Conservation (phyloP, 2,797 vertebrate species). For the Ctenochaetus hawaiiensis region DNA sequence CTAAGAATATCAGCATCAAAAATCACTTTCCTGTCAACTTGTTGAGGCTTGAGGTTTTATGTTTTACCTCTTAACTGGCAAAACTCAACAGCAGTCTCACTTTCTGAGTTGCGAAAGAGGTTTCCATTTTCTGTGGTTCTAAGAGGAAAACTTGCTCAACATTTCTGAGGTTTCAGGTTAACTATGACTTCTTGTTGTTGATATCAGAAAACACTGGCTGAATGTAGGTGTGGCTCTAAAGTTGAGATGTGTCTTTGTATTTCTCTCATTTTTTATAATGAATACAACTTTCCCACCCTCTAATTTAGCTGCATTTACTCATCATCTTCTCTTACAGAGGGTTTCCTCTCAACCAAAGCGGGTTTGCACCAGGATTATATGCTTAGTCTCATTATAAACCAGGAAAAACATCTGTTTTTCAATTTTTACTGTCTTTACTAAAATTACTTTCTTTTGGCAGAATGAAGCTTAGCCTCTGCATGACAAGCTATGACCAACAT, state of each 20-base stretch:
- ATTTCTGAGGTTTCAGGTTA: slow-evolving; percentile 26
- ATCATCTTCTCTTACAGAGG: background rate
- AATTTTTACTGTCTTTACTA: background rate
- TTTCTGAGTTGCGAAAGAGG: background rate
- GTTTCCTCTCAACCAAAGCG: background rate
- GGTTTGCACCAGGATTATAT: background rate
- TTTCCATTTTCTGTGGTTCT: background rate
- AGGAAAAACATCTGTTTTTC: background rate
- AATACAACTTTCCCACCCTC: background rate
- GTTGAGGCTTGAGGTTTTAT: slow-evolving; percentile 1
- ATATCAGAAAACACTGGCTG: background rate
- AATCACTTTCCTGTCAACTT: background rate
- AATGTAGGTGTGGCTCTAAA: background rate
- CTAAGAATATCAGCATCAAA: background rate
- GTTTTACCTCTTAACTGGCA: background rate
- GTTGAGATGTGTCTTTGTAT: background rate
- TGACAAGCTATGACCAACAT: slow-evolving; percentile 53
- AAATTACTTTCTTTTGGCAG: slow-evolving; percentile 54
- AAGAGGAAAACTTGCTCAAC: background rate
- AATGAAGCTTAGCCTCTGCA: slow-evolving; percentile 59
- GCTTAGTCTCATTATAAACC: background rate
- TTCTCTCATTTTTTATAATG: background rate
- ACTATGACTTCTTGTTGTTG: background rate
- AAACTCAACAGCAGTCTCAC: too few relatives aligned
- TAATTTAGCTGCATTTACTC: background rate